These are phyloP conservation scores for Leptopilina myrica DNA, from an alignment of 2,888 invertebrate species.

Conservation along the genomic window DNA sequence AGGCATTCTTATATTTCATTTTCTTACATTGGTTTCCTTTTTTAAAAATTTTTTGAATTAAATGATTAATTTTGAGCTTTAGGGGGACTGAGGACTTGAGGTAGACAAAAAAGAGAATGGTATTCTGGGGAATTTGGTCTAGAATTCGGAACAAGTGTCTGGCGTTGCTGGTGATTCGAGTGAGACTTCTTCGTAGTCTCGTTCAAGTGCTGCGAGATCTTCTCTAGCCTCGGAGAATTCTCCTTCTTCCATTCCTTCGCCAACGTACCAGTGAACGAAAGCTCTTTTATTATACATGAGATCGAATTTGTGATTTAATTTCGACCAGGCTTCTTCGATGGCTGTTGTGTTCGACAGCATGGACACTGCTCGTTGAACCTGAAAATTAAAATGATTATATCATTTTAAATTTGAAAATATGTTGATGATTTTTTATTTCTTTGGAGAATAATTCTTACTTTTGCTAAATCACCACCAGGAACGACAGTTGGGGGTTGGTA, in stretches of 20 bases:
- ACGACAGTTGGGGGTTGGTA: constrained; percentile 75
- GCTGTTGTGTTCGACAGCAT: constrained; percentile 74
- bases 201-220: constrained; percentile 88
- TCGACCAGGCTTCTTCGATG: constrained; percentile 77
- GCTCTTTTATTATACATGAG: constrained; percentile 97
- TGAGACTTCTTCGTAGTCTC: constrained; percentile 89
- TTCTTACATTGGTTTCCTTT: too few relatives aligned
- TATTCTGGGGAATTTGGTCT: background rate
- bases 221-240: constrained; percentile 93
- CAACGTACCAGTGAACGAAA: constrained; percentile 96
- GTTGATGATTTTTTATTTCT: too few relatives aligned
- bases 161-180: constrained; percentile 80
- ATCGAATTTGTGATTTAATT: constrained; percentile 96
- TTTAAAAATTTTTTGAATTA: too few relatives aligned
- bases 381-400: background rate
- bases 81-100: background rate
- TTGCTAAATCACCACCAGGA: constrained; percentile 71
- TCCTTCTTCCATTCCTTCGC: constrained; percentile 92
- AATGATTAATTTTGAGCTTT: too few relatives aligned
- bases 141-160: constrained; percentile 53
- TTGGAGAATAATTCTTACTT: constrained; percentile 56
- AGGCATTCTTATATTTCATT: background rate
- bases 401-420: too few relatives aligned
- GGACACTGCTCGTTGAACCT: constrained; percentile 71
- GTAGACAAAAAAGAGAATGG: background rate